Conservation (phyloP, 1,140 invertebrate genomes). For the Epicauta chinensis region DNA sequence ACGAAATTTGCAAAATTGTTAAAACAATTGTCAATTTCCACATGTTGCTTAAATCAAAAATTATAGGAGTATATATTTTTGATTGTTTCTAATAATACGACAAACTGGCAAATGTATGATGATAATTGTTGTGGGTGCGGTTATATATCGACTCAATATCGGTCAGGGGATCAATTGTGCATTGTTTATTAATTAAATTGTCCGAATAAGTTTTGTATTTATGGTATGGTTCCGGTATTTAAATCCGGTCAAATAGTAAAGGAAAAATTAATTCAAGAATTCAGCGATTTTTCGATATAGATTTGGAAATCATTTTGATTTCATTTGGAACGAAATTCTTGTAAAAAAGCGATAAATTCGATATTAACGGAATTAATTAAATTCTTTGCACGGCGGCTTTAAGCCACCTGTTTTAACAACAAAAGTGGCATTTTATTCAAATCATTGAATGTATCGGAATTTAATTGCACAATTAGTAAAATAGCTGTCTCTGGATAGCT, state of each 20-base stretch:
- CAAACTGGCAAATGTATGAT: conserved; percentile 22
- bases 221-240: conserved; percentile 25
- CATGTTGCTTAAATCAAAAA: conserved; percentile 19
- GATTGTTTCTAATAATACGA: conserved; percentile 1
- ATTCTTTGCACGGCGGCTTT: no score
- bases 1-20: conserved; percentile 41
- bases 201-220: conserved; percentile 13
- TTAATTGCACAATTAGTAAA: no score
- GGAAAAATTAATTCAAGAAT: no score
- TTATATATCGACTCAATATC: conserved; percentile 38
- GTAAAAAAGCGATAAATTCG: no score
- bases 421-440: no score
- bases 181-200: conserved; percentile 31
- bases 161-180: conserved; percentile 34
- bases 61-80: neutral
- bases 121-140: conserved; percentile 38
- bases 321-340: no score
- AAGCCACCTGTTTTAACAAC: no score
- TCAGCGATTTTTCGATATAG: no score
- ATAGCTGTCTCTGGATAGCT: no score
- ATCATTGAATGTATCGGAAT: no score
- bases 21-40: conserved; percentile 37
- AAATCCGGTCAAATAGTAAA: conserved; percentile 21
- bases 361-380: no score
- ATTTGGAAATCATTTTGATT: no score